These are phyloP conservation scores for Herpailurus yagouaroundi DNA, from an alignment of 2,113 vertebrate species.

Conservation along the genomic window DNA sequence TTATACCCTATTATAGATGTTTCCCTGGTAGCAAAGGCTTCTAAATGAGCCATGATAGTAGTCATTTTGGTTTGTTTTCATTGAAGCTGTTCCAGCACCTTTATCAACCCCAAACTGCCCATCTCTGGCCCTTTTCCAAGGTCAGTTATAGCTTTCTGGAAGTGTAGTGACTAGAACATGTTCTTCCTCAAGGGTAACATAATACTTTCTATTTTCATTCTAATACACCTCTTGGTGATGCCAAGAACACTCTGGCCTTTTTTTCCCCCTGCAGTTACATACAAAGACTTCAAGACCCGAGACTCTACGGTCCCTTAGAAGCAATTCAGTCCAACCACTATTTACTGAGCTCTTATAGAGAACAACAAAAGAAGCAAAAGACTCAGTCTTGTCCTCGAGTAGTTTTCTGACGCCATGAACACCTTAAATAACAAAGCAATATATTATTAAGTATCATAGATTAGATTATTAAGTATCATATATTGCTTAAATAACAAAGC, in stretches of 20 bases:
- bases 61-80: background rate
- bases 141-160: slow-evolving; percentile 62
- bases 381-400: background rate
- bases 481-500: background rate
- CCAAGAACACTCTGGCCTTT: slow-evolving; percentile 72
- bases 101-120: slow-evolving; percentile 4
- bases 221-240: slow-evolving; percentile 49
- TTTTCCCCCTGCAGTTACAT: background rate
- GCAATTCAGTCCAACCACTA: background rate
- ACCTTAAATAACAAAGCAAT: background rate
- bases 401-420: background rate
- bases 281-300: slow-evolving; percentile 14
- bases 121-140: background rate
- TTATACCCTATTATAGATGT: background rate
- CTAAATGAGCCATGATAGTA: background rate
- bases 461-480: no score
- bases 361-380: background rate
- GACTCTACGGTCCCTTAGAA: background rate
- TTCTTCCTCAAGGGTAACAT: slow-evolving; percentile 67
- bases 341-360: background rate
- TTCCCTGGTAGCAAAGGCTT: background rate
- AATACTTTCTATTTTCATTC: slow-evolving; percentile 78
- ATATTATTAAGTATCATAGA: background rate
- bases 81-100: background rate
- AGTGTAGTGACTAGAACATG: slow-evolving; percentile 53